Percentiles rank a stretch among this genome's conserved stretches.
phyloP scores from a whole-genome alignment of 2,113 vertebrate genomes.

The Halcyon malimbica region DNA sequence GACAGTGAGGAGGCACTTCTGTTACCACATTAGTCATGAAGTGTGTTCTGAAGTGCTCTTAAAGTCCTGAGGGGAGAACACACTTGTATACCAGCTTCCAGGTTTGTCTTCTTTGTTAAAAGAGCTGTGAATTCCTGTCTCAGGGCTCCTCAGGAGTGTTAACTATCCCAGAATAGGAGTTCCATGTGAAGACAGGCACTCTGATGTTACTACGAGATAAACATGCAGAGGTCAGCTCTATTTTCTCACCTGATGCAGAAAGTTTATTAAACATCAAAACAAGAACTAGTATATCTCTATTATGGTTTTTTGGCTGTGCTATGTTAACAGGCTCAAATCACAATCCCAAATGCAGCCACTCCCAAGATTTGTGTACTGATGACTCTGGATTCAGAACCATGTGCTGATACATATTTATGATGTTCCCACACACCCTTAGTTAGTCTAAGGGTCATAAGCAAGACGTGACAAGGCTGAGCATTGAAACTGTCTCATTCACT shows the following conservation, averaged over 20 bases:
- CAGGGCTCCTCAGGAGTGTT: background rate
- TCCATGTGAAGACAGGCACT: accelerated
- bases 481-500: background rate
- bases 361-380: background rate
- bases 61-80: background rate
- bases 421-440: background rate
- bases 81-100: background rate
- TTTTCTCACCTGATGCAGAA: background rate
- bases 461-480: background rate
- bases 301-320: background rate
- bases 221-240: accelerated
- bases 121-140: background rate
- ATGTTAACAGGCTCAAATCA: background rate
- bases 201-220: background rate
- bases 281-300: background rate
- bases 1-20: background rate
- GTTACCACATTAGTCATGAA: accelerated
- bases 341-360: background rate
- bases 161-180: background rate
- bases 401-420: background rate
- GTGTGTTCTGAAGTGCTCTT: background rate
- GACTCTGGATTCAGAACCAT: background rate
- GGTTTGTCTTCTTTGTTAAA: background rate
- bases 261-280: background rate
- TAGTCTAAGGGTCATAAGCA: background rate